Percentiles rank a stretch among this genome's conserved stretches.
phyloP scores from a whole-genome alignment of 53 echinoderm and acorn worm species.

The Crossaster papposus region DNA sequence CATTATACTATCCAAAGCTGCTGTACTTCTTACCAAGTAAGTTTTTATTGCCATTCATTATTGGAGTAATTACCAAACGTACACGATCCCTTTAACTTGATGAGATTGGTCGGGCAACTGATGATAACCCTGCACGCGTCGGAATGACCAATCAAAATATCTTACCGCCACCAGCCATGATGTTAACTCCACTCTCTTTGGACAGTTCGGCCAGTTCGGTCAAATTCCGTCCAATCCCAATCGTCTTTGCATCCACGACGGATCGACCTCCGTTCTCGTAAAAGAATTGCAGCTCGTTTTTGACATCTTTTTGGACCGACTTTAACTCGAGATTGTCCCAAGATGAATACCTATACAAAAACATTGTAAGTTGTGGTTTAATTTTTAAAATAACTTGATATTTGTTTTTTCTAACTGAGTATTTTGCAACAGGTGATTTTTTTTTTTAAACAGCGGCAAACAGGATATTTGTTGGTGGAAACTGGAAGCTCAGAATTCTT shows the following conservation, averaged over 20 bases:
- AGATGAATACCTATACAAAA: constrained; percentile 12
- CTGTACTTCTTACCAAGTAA: too few relatives aligned
- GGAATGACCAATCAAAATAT: background rate
- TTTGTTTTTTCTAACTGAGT: background rate
- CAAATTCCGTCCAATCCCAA: constrained; percentile 64
- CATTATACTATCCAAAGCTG: too few relatives aligned
- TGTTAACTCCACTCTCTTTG: constrained; percentile 54
- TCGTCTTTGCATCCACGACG: constrained; percentile 56
- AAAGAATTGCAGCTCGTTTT: constrained; percentile 56
- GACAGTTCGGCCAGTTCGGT: constrained; percentile 53
- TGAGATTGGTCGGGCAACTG: background rate
- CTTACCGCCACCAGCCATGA: constrained; percentile 60
- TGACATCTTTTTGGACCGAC: constrained; percentile 40
- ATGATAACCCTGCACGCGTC: background rate
- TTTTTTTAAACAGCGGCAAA: too few relatives aligned
- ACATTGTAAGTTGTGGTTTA: background rate
- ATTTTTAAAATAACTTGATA: background rate
- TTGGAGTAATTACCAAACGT: too few relatives aligned
- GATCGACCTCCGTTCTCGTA: constrained; percentile 54
- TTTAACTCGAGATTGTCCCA: constrained; percentile 38
- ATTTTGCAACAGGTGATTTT: too few relatives aligned
- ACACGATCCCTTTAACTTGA: too few relatives aligned
- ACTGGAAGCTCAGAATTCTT: too few relatives aligned
- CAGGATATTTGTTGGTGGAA: too few relatives aligned
- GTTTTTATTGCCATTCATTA: too few relatives aligned